These are phyloP conservation scores for Astyanax mexicanus DNA, from an alignment of 2,797 vertebrate genomes.

Conservation along the genomic window DNA sequence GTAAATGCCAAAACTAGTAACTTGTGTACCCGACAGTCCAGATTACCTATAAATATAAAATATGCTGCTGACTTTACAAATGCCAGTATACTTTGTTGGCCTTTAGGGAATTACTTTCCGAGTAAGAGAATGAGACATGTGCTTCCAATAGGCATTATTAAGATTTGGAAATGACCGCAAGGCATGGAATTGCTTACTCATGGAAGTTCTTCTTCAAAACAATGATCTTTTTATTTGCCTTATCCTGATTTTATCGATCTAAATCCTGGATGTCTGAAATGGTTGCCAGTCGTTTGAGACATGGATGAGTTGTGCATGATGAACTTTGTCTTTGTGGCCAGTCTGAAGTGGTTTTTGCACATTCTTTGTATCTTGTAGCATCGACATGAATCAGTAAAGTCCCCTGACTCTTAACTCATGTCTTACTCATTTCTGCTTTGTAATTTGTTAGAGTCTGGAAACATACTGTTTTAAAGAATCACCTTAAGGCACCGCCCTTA, in stretches of 20 bases:
- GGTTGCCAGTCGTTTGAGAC: conserved; percentile 16
- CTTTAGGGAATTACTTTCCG: not conserved
- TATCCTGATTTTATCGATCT: not conserved
- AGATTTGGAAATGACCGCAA: not conserved
- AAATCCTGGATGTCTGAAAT: not conserved
- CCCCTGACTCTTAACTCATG: not conserved
- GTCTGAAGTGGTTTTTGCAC: not conserved
- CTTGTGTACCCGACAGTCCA: not conserved
- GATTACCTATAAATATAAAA: conserved; percentile 17
- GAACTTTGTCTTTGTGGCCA: not conserved
- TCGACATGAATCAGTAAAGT: not conserved
- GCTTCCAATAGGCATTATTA: not conserved
- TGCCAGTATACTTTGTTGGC: not conserved
- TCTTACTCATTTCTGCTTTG: not conserved
- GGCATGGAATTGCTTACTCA: not conserved
- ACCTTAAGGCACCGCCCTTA: not conserved
- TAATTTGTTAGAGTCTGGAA: not conserved
- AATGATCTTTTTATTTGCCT: not conserved
- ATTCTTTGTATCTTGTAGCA: not conserved
- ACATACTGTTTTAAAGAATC: not conserved
- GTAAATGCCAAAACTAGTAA: not conserved
- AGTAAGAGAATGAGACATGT: not conserved
- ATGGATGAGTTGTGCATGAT: conserved; percentile 6
- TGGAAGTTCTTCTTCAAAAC: not conserved
- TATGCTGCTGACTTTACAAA: conserved; percentile 3